Conservation (phyloP, 2,888 invertebrate species). For the Drosophila mimica region DNA sequence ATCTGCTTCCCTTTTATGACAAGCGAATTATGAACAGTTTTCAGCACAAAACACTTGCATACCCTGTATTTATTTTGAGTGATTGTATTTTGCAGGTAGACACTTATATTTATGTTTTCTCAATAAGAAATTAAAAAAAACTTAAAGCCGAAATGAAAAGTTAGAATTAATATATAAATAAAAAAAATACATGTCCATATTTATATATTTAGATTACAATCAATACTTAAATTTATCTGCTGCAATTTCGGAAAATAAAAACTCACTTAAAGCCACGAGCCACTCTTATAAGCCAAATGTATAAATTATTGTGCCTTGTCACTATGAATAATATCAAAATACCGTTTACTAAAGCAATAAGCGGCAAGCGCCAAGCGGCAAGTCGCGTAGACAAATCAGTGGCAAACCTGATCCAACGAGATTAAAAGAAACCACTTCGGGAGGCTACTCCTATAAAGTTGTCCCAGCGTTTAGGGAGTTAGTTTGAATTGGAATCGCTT, state of each 20-base stretch:
- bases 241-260: no score
- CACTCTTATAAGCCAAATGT: not conserved
- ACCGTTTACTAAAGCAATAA: not conserved
- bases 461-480: not conserved
- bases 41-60: not conserved
- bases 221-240: no score
- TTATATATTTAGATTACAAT: no score
- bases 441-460: slow-evolving; percentile 25
- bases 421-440: not conserved
- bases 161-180: no score
- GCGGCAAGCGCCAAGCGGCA: not conserved
- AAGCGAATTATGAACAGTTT: not conserved
- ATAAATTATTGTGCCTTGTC: slow-evolving; percentile 2
- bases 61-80: not conserved
- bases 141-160: no score
- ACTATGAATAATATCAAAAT: slow-evolving; percentile 11
- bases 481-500: slow-evolving; percentile 15
- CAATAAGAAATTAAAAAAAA: no score
- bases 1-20: not conserved
- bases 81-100: no score
- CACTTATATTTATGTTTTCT: no score
- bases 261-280: no score
- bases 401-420: not conserved
- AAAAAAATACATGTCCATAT: no score
- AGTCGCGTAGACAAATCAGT: not conserved